Base-by-base conservation (phyloP, 2,797 vertebrate species). In the Steatocranus sp. region DNA sequence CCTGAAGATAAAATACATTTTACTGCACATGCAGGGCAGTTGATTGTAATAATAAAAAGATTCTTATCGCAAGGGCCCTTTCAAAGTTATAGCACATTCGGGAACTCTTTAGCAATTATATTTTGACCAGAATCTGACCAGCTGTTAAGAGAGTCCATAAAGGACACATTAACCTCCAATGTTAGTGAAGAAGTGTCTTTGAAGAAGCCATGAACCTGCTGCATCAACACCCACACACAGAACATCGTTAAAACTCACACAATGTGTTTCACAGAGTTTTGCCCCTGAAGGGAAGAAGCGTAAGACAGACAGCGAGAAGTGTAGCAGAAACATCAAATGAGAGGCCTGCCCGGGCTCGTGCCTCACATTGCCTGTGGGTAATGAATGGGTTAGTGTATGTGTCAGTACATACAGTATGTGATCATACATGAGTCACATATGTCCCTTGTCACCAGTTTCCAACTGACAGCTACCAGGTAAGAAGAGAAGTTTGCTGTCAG, bases 301-400 rank as follows among this genome's bases (percentile, higher is more conserved):
- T 30, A 46, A 82, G 46, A 78, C 51, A 80, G 79, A 79, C 46
- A 46, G 25, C 1, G 6, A 76, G 53, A 83, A 78, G 82, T 4
- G 34, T 2, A 68, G 73, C 32, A 81, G 88, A 91, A 87, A 78
- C 70, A 58, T 88, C 86, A 82, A 56, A 83, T 32, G 70, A 56
- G 61, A 74, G 41, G 49, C 74, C 79, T 94, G 95, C 81, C 90
- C 3, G 32, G 85, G 41, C 94, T 86, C 91, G 92, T 86, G 80
- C 85, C 56, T 80, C 73, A n/a, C 85, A 10, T 79, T 61, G 83
- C 86, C 87, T 3, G 38, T 46, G 43, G 6, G 25, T 87, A 94
- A 93, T 91, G 85, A 93, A 91, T 83, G 66, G 85, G 76, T 79
- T 78, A 54, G n/a, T 61, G 84, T 92, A 1, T 18, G 83, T 81